Evolutionary conservation across 2,113 vertebrate genomes (phyloP), one percentile per base, ranked within the genome.

Genomic region (Ciconia boyciana): DNA sequence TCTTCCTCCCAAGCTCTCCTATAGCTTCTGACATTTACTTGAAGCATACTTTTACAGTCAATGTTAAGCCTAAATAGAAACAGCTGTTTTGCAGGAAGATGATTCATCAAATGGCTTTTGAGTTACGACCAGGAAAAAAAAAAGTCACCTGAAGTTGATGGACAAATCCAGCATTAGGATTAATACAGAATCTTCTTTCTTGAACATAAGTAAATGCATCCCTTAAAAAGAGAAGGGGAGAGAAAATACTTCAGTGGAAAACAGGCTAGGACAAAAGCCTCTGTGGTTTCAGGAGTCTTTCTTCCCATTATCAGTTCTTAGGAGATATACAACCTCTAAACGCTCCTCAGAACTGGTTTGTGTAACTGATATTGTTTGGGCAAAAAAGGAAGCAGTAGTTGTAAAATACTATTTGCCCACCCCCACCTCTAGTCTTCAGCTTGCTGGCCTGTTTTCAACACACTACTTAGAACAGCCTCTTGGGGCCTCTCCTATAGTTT

Each of bases 101-200:
- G 85, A 93, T 55, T 68, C 57, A 64, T 64, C 24, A 91, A 89
- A 57, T 46, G 28, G 8, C 29, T 95, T 90, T 62, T 15, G 68
- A 86, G n/a, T 66, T 86, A 48, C 13, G 25, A 81, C 22, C 26
- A 81, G 46, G 41, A 44, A 72, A 41, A 83, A 26, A 87, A 41
- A 57, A 87, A 90, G 43, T 97, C 97, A 99, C 99, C 98, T 99
- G 99, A 97, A 99, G 98, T 98, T 99, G 99, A 98, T 99, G 99
- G 80, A 99, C 99, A 97, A 99, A 99, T 98, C 99, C 99, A 97
- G 99, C 99, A 95, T 99, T 99, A 78, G 99, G 99, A 98, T 99
- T 99, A 97, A 99, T 99, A 98, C 99, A 99, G 98, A 99, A 99
- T 97, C 99, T 98, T 94, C 99, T 99, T 98, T 99, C 99, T 98